Evolutionary conservation across 2,797 vertebrate genomes (phyloP).

Genomic region (Hyperoplus lanceolatus): DNA sequence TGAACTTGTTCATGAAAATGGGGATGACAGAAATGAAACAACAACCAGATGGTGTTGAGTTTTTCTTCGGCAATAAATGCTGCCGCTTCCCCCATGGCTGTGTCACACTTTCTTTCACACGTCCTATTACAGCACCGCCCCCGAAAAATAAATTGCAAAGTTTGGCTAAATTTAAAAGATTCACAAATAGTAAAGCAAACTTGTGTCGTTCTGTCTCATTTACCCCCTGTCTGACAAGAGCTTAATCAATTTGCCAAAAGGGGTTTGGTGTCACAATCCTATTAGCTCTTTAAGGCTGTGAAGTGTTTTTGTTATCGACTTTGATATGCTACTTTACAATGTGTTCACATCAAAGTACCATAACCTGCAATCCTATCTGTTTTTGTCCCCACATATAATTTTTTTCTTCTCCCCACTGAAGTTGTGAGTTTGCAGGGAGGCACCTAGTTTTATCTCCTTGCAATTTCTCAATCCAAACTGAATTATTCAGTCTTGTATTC

Average conservation of each 20-base stretch:
- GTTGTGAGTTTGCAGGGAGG: slow-evolving; percentile 30
- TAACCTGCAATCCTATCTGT: slow-evolving; percentile 40
- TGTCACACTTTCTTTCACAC: slow-evolving; percentile 49
- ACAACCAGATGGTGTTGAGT: slow-evolving; percentile 70
- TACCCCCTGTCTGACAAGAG: slow-evolving; percentile 54
- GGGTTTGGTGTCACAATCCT: slow-evolving; percentile 59
- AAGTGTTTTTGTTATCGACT: slow-evolving; percentile 54
- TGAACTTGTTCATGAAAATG: slow-evolving; percentile 49
- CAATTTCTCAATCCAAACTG: slow-evolving; percentile 63
- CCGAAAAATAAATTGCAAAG: slow-evolving; percentile 48
- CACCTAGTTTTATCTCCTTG: slow-evolving; percentile 40
- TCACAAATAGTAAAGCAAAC: slow-evolving; percentile 54
- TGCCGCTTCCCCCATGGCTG: slow-evolving; percentile 55
- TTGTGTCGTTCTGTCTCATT: slow-evolving; percentile 51
- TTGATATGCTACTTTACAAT: slow-evolving; percentile 35
- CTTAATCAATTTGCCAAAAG: slow-evolving; percentile 66
- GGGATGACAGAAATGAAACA: slow-evolving; percentile 70
- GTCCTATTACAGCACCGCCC: slow-evolving; percentile 36
- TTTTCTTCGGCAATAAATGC: slow-evolving; percentile 52
- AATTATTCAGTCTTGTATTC: slow-evolving; percentile 74
- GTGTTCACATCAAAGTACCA: slow-evolving; percentile 51
- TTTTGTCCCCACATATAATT: slow-evolving; percentile 39
- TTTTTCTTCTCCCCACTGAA: slow-evolving; percentile 30
- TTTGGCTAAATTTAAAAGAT: slow-evolving; percentile 58
- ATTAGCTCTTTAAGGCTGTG: slow-evolving; percentile 62